Conservation (phyloP, 2,797 vertebrate species). For the Helarctos malayanus region DNA sequence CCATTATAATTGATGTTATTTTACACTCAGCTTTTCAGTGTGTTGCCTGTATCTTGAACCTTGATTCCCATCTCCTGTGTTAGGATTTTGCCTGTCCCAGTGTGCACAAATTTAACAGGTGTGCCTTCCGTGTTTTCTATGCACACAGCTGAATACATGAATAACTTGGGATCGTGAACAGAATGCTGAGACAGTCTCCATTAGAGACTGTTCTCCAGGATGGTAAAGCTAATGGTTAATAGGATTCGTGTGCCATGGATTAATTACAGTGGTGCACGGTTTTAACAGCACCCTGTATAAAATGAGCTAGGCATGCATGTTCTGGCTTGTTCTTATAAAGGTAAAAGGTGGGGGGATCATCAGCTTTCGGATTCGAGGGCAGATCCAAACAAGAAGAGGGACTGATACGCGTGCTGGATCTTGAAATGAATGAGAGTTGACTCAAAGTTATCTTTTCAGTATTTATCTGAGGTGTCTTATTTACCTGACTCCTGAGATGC, state of each 20-base stretch:
- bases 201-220: background rate
- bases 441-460: background rate
- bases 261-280: background rate
- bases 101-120: background rate
- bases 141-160: background rate
- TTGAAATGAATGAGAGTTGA: background rate
- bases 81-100: background rate
- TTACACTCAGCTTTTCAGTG: slow-evolving; percentile 5
- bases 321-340: background rate
- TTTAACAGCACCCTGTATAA: background rate
- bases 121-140: background rate
- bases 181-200: background rate
- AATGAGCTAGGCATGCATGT: background rate
- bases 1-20: background rate
- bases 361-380: background rate
- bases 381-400: background rate
- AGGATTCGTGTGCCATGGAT: background rate
- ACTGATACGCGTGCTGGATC: background rate
- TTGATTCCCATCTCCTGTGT: slow-evolving; percentile 18
- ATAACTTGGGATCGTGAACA: background rate
- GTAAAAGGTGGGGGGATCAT: background rate
- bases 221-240: background rate
- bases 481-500: background rate
- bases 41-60: background rate
- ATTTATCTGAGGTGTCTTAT: background rate